phyloP scores from a whole-genome alignment of 2,797 vertebrate species.

The Lagodon rhomboides region DNA sequence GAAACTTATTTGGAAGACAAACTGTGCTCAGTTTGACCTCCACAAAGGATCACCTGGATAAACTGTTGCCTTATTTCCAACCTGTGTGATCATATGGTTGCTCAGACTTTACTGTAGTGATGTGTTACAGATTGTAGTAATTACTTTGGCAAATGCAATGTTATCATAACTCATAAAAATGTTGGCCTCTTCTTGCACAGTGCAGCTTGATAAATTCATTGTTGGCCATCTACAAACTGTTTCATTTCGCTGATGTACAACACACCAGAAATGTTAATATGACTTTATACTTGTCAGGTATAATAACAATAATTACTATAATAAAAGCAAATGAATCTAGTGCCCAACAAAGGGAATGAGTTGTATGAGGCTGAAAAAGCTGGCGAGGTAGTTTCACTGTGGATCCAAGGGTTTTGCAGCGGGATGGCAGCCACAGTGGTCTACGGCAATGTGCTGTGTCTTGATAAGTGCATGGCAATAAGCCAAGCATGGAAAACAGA shows the following conservation, averaged over 20 bases:
- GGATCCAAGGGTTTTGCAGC: slow-evolving; percentile 30
- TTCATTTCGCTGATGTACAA: slow-evolving; percentile 26
- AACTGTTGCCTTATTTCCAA: not conserved
- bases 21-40: not conserved
- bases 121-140: not conserved
- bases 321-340: slow-evolving; percentile 14
- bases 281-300: slow-evolving; percentile 26
- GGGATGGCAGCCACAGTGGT: slow-evolving; percentile 14
- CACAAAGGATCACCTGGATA: not conserved
- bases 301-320: slow-evolving; percentile 17
- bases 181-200: slow-evolving; percentile 3
- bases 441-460: not conserved
- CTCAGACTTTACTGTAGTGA: not conserved
- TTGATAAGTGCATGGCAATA: not conserved
- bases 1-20: too few species aligned
- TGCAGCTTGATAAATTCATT: not conserved
- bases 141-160: not conserved
- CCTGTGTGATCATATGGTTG: not conserved
- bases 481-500: not conserved
- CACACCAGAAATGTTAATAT: not conserved
- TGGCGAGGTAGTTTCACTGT: slow-evolving; percentile 7
- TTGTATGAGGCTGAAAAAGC: slow-evolving; percentile 24
- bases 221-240: not conserved
- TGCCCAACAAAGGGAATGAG: slow-evolving; percentile 9
- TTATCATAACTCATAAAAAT: not conserved